phyloP scores from a whole-genome alignment of 2,888 invertebrate genomes.

The Amphipyra berbera region DNA sequence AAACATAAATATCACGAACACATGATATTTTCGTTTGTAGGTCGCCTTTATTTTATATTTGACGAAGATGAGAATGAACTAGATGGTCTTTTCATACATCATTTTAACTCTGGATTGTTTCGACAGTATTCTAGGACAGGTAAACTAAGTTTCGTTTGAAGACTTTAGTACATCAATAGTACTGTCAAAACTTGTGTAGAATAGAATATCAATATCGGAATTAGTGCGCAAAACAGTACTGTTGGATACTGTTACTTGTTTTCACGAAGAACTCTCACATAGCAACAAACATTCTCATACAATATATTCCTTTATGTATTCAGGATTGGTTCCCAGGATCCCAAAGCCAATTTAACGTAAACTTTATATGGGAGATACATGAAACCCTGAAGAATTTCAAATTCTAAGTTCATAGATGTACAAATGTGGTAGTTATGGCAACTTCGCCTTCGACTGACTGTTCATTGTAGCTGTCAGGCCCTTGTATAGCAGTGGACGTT shows the following conservation, averaged over 20 bases:
- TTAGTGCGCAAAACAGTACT: background rate
- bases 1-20: constrained; percentile 8
- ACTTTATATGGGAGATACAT: too few species aligned
- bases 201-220: background rate
- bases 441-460: too few species aligned
- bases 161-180: constrained; percentile 29
- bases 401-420: too few species aligned
- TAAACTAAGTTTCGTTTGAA: background rate
- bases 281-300: background rate
- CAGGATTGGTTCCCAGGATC: too few species aligned
- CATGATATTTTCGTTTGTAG: constrained; percentile 11
- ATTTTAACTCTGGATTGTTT: constrained; percentile 2
- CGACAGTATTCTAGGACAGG: background rate
- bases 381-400: too few species aligned
- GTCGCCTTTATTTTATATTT: background rate
- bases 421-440: too few species aligned
- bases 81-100: background rate
- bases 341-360: too few species aligned
- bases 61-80: background rate
- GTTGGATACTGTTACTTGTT: constrained; percentile 1
- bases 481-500: too few species aligned
- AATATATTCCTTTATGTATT: too few species aligned
- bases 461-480: too few species aligned
- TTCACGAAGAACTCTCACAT: background rate
- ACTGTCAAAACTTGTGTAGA: background rate